These are phyloP conservation scores for Sebastes cheni DNA, from an alignment of 2,797 vertebrate species.

Conservation along the genomic window DNA sequence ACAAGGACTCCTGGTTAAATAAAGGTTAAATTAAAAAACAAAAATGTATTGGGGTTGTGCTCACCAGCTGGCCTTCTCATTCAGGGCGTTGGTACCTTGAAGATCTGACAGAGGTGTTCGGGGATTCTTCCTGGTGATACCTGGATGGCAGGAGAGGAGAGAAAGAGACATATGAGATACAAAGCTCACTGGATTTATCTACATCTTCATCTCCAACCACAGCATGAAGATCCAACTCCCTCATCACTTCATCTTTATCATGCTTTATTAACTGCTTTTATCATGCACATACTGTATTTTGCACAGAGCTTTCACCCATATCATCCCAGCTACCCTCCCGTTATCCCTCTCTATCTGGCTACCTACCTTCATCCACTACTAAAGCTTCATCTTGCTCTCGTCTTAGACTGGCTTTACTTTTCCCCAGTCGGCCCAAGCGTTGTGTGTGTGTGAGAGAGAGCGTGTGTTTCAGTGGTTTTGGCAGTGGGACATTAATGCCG, in stretches of 20 bases:
- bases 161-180: not conserved
- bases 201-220: not conserved
- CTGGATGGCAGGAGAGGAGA: conserved; percentile 56
- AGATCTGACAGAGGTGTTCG: conserved; percentile 92
- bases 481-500: not conserved
- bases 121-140: conserved; percentile 89
- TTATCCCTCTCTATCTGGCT: not conserved
- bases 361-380: not conserved
- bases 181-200: not conserved
- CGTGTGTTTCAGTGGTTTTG: not conserved
- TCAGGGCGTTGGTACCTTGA: conserved; percentile 91
- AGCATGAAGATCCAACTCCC: not conserved
- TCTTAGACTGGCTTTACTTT: not conserved
- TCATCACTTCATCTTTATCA: not conserved
- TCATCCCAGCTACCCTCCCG: too few species aligned
- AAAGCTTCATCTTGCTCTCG: not conserved
- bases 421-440: not conserved
- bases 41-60: not conserved
- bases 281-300: not conserved
- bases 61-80: conserved; percentile 89
- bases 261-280: not conserved
- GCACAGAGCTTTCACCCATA: not conserved
- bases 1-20: too few species aligned
- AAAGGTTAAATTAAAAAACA: not conserved
- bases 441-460: not conserved